Conservation (phyloP, 1,140 invertebrate species). For the Vanessa tameamea region DNA sequence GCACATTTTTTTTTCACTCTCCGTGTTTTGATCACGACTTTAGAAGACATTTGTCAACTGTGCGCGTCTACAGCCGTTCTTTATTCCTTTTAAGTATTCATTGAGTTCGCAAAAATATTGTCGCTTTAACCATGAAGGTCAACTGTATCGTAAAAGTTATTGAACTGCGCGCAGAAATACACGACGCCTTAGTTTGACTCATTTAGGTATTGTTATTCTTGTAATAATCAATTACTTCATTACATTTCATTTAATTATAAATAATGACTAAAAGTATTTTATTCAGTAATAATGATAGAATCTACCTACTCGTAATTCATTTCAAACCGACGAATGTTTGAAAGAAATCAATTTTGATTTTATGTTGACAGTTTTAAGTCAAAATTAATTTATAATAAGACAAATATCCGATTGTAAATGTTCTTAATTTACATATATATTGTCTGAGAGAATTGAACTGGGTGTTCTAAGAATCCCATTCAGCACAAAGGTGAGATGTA, state of each 20-base stretch:
- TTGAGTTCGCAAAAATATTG: conserved; percentile 19
- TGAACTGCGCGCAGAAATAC: conserved; percentile 18
- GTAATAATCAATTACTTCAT: not conserved
- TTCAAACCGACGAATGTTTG: too few species aligned
- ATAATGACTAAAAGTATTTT: not conserved
- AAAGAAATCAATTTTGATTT: too few species aligned
- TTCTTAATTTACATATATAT: not conserved
- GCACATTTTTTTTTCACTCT: conserved; percentile 41
- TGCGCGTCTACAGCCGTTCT: conserved; percentile 25
- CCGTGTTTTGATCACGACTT: conserved; percentile 38
- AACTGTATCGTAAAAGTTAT: conserved; percentile 19
- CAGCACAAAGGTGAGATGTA: conserved; percentile 39
- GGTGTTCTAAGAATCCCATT: conserved; percentile 23
- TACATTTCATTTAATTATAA: not conserved
- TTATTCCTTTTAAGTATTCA: conserved; percentile 29
- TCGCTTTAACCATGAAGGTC: conserved; percentile 31
- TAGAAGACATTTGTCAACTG: conserved; percentile 43
- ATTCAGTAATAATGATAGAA: too few species aligned
- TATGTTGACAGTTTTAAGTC: too few species aligned
- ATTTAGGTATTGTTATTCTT: not conserved
- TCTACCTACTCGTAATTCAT: too few species aligned
- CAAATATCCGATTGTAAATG: too few species aligned
- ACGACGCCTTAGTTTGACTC: not conserved
- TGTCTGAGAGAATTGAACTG: not conserved
- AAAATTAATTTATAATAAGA: too few species aligned